Conservation (phyloP, 2,888 invertebrate genomes). For the Cephus runcator region DNA sequence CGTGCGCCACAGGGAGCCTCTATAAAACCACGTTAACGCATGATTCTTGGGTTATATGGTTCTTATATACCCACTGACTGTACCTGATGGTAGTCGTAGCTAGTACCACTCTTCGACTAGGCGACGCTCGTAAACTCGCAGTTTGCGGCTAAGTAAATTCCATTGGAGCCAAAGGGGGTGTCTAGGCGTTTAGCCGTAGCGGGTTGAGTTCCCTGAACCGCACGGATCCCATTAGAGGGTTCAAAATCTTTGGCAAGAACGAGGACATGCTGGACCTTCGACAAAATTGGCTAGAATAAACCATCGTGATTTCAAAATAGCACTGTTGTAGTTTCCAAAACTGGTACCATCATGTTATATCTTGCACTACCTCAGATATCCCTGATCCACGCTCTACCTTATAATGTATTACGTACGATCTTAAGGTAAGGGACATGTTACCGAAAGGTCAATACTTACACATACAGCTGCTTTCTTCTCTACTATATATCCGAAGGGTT, state of each 20-base stretch:
- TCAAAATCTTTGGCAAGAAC: neutral
- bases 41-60: neutral
- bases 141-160: neutral
- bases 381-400: neutral
- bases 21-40: neutral
- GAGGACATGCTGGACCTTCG: neutral
- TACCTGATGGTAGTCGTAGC: neutral
- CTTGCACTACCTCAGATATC: neutral
- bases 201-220: neutral
- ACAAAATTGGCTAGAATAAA: neutral
- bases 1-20: neutral
- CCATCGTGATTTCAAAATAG: neutral
- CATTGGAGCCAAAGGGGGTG: neutral
- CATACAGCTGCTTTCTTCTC: neutral
- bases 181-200: neutral
- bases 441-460: neutral
- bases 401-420: neutral
- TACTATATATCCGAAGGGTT: neutral
- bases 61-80: neutral
- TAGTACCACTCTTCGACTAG: neutral
- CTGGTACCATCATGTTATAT: neutral
- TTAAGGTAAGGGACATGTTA: neutral
- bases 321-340: neutral
- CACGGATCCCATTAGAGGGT: neutral
- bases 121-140: neutral